Conservation (phyloP, 2,888 invertebrate species). For the Nymphalis polychloros region DNA sequence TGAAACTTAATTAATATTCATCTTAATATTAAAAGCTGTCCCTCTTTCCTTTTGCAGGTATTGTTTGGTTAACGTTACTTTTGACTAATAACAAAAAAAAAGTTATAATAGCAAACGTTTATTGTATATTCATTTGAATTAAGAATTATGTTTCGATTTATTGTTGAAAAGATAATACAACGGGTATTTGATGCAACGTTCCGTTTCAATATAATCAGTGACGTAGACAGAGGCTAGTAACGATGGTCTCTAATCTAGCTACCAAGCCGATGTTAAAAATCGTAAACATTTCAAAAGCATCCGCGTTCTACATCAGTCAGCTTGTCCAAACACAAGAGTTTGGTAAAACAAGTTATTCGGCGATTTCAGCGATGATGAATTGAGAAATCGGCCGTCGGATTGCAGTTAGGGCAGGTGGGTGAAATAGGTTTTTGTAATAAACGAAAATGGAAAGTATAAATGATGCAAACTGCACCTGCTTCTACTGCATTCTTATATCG, state of each 20-base stretch:
- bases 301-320: slow-evolving; percentile 55
- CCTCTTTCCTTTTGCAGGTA: neutral
- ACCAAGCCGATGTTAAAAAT: slow-evolving; percentile 41
- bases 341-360: slow-evolving; percentile 28
- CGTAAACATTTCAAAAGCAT: slow-evolving; percentile 59
- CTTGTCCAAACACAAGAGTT: slow-evolving; percentile 57
- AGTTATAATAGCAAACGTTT: no score
- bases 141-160: neutral
- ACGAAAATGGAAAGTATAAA: slow-evolving; percentile 13
- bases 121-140: neutral
- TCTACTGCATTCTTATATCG: neutral
- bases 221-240: slow-evolving; percentile 16
- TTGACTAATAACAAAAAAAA: no score
- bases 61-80: neutral
- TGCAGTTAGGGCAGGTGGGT: slow-evolving; percentile 14
- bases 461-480: slow-evolving; percentile 8
- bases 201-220: slow-evolving; percentile 1
- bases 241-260: slow-evolving; percentile 33
- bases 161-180: slow-evolving; percentile 1
- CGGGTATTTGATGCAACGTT: slow-evolving; percentile 15
- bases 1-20: slow-evolving; percentile 21
- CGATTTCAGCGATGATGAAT: slow-evolving; percentile 42
- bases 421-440: slow-evolving; percentile 10
- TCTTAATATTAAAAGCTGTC: neutral
- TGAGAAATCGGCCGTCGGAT: slow-evolving; percentile 12